Evolutionary conservation across 2,113 vertebrate species (phyloP).

Genomic region (Oryzias curvinotus): DNA sequence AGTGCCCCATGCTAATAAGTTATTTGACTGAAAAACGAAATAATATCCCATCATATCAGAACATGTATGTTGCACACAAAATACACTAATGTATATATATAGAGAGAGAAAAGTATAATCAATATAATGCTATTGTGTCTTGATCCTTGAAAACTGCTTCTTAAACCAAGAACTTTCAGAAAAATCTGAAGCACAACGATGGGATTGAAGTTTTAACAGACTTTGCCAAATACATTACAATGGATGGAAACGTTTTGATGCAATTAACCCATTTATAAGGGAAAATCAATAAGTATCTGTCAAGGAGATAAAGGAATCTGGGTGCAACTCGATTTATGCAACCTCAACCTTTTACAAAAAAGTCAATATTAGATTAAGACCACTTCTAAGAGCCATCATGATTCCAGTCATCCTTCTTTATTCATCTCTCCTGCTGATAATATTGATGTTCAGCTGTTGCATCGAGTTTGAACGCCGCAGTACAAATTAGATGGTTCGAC

Average conservation of each 20-base stretch:
- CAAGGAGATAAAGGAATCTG: background rate
- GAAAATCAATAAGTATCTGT: background rate
- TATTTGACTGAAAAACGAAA: background rate
- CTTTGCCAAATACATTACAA: no score
- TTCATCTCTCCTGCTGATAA: background rate
- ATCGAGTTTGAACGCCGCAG: background rate
- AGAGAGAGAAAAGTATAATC: no score
- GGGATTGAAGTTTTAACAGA: no score
- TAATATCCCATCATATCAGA: slow-evolving; percentile 8
- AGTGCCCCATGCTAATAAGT: slow-evolving; percentile 8
- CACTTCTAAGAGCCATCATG: background rate
- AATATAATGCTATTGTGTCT: no score
- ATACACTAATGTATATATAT: slow-evolving; percentile 16
- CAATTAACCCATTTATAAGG: background rate
- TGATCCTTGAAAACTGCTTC: no score
- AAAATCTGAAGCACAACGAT: no score
- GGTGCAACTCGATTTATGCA: slow-evolving; percentile 7
- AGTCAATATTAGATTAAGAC: slow-evolving; percentile 2
- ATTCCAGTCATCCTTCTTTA: slow-evolving; percentile 7
- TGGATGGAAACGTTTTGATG: no score
- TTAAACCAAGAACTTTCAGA: no score
- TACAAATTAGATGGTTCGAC: background rate
- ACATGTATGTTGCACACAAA: slow-evolving; percentile 22
- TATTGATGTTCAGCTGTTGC: background rate
- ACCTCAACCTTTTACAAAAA: slow-evolving; percentile 1